phyloP scores from a whole-genome alignment of 2,113 vertebrate genomes.

The Chloroceryle aenea region DNA sequence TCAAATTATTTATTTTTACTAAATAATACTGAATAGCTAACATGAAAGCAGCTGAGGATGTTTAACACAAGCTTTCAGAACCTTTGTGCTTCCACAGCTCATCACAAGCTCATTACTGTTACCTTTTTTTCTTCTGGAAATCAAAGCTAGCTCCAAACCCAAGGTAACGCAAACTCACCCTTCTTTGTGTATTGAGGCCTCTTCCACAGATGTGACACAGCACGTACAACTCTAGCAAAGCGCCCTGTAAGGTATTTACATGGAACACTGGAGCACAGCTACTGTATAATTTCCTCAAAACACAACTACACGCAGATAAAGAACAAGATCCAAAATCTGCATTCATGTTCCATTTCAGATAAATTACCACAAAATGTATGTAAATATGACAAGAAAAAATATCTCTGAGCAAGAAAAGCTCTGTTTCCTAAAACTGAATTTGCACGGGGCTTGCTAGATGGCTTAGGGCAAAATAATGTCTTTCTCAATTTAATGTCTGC shows the following conservation, averaged over 20 bases:
- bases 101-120: neutral
- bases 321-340: neutral
- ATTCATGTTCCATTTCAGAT: neutral
- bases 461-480: neutral
- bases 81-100: neutral
- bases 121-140: neutral
- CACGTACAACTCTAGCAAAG: neutral
- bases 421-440: neutral
- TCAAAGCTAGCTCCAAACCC: neutral
- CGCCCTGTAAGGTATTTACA: neutral
- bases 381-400: neutral
- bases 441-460: neutral
- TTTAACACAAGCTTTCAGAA: neutral
- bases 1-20: neutral
- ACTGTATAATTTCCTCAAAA: neutral
- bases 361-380: neutral
- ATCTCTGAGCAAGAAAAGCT: neutral
- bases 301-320: neutral
- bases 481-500: neutral
- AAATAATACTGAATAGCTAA: neutral
- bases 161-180: neutral
- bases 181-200: neutral
- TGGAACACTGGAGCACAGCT: neutral
- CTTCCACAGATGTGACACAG: neutral
- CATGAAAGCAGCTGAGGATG: neutral